Base-by-base conservation (phyloP, 2,797 vertebrate species). In the Falco novaeseelandiae region DNA sequence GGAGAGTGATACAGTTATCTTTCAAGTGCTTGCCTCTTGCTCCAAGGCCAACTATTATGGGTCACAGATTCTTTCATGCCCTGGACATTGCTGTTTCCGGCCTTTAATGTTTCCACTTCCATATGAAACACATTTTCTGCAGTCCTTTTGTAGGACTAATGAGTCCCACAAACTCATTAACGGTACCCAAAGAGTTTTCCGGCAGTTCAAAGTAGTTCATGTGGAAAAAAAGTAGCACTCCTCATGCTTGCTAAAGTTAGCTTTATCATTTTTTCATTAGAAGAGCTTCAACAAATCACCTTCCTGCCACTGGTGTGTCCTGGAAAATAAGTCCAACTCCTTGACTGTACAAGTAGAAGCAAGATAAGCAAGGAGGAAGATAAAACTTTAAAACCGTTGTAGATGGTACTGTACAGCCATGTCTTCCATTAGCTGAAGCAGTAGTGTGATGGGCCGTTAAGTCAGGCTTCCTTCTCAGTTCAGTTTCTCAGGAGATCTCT, bases 251-350 rank as follows among this genome's bases (percentile, higher is more conserved):
- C 10, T 90, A 3, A 65, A 84, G 5, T 34, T 65, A 70, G 13
- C 8, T 72, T 73, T 30, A 55, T 40, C 9, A 6, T 55, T 80
- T 17, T 65, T 65, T 30, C 14, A 36, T 26, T 12, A 19, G 27
- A 80, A 76, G n/a, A 57, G n/a, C 26, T 57, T 34, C 46, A 87
- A 78, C 9, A 69, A 72, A 73, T 52, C 8, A 5, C 14, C 8
- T 78, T 2, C 14, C 23, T 21, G 5, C 19, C 5, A 25, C 29
- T 0, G 0, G 5, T 48, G 5, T 49, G 4, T 42, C 14, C 19
- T 74, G 26, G 26, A 67, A 90, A 71, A 38, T 29, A 9, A 72
- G 8, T 26, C 6, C 3, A 49, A 5, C 13, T 87, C 2, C 9
- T 74, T 55, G 42, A 21, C 8, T 62, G 22, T 51, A 30, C 23